Evolutionary conservation across 2,113 vertebrate genomes (phyloP), one percentile per base, ranked within the genome.

Genomic region (Phylloscopus trochiloides): DNA sequence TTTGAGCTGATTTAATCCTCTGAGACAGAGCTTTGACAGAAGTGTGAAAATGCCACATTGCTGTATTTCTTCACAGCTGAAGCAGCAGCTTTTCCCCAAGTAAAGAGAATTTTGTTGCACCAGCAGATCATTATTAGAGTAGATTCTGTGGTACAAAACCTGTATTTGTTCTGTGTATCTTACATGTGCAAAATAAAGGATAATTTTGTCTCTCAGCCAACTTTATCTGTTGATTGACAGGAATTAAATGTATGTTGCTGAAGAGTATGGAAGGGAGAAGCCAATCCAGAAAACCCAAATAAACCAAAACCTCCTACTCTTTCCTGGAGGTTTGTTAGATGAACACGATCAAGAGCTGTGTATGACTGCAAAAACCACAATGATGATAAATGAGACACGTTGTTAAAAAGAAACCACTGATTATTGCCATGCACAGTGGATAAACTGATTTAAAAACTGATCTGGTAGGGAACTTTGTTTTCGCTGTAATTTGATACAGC

Each of bases 321-420:
- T 95, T 95, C 57, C 45, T 82, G 42, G 84, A 94, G 73, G 38
- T 93, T 94, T 82, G 65, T 94, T 92, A 92, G 81, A 88, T 80
- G 62, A 92, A 90, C 11, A n/a, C 0, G 7, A 83, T 91, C 58
- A 90, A 82, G 81, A 85, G 80, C 86, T 47, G 6, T 66, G n/a
- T 85, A 58, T 78, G 47, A 91, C 85, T 94, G 67, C 81, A 86
- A 6, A 94, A 95, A 45, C 74, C 92, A 93, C 89, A 75, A 29
- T 55, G 74, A 82, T 88, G 77, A 94, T 73, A 76, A 94, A 92
- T 1, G 20, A 91, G 85, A 88, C 52, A 17, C 1, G 1, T 67
- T 92, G 81, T 89, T 95, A 79, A 22, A 77, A 88, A 79, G 81
- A 91, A 89, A 66, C 78, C 72, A 67, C 73, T 74, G 79, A 62